A percentile compares a stretch with the other conserved stretches of the same genome.
phyloP scores from a whole-genome alignment of 2,113 vertebrate genomes.

The Hydropotes inermis region DNA sequence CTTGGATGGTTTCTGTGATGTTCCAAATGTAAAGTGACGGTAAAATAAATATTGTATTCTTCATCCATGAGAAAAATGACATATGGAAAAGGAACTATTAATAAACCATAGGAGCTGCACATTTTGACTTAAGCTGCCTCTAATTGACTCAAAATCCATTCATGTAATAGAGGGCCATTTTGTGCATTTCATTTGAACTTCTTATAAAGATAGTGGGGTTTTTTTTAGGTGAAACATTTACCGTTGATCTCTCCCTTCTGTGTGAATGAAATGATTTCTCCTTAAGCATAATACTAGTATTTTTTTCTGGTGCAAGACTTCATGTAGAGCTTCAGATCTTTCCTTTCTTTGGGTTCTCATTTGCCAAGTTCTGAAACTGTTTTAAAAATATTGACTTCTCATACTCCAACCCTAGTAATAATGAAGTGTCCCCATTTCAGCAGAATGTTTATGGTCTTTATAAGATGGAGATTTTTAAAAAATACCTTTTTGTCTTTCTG shows the following conservation, averaged over 20 bases:
- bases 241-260: not conserved
- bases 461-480: not conserved
- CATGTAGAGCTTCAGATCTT: not conserved
- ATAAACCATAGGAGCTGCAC: not conserved
- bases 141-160: not conserved
- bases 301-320: not conserved
- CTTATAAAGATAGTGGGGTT: not conserved
- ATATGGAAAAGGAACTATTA: not conserved
- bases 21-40: not conserved
- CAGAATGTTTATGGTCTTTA: not conserved
- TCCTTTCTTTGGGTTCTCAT: not conserved
- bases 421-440: not conserved
- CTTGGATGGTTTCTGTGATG: not conserved
- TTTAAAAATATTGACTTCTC: not conserved
- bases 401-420: not conserved
- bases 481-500: not conserved
- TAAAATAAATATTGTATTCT: not conserved
- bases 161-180: not conserved
- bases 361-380: not conserved
- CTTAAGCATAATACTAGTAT: not conserved
- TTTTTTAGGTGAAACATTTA: not conserved
- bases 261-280: not conserved
- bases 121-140: not conserved
- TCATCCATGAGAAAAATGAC: not conserved
- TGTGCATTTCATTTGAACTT: not conserved